Conservation (phyloP, 2,888 invertebrate species). For the Nemoura dubitans region DNA sequence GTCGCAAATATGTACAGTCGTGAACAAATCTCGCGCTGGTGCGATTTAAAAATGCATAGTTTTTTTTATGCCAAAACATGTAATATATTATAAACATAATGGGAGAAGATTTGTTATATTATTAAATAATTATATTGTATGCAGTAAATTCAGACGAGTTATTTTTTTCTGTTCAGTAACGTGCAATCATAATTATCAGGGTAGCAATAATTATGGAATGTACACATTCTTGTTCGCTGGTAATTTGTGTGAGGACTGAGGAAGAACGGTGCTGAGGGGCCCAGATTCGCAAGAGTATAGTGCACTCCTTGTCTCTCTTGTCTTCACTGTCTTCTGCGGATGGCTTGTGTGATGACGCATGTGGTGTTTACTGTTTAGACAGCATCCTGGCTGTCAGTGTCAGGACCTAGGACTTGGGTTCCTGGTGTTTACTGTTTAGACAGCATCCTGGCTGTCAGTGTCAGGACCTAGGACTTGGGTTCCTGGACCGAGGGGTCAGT, state of each 20-base stretch:
- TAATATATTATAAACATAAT: not conserved
- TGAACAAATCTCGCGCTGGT: not conserved
- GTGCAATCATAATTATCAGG: not conserved
- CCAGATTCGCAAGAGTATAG: not conserved
- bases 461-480: too few species aligned
- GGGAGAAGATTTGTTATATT: not conserved
- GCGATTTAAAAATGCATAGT: not conserved
- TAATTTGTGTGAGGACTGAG: not conserved
- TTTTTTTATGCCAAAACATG: not conserved
- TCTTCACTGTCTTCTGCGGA: too few species aligned
- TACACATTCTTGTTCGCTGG: not conserved
- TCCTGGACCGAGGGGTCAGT: too few species aligned
- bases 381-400: too few species aligned
- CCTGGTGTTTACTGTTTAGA: too few species aligned
- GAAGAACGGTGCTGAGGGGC: not conserved
- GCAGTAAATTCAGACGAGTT: not conserved
- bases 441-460: too few species aligned
- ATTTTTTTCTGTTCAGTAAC: not conserved
- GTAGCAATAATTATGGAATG: conserved; percentile 1
- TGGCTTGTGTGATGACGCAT: too few species aligned
- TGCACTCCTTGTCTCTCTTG: too few species aligned
- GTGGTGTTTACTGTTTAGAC: too few species aligned
- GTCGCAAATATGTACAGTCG: not conserved
- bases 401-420: too few species aligned
- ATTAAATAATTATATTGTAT: not conserved